These are phyloP conservation scores for Cheilinus undulatus DNA, from an alignment of 2,113 vertebrate genomes.

Conservation along the genomic window DNA sequence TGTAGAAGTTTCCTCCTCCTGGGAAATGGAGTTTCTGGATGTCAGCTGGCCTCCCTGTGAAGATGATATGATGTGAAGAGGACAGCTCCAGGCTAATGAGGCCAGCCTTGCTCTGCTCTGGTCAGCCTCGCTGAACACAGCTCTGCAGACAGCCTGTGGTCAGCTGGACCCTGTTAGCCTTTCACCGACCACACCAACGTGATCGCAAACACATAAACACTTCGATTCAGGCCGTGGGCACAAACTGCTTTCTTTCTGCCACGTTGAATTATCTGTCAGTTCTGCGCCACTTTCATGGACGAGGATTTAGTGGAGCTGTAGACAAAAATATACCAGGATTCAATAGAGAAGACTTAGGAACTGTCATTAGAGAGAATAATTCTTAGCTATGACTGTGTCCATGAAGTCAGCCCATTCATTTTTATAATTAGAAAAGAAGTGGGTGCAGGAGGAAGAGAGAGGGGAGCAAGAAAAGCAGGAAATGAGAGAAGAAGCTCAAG, in stretches of 20 bases:
- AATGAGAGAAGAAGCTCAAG: conserved; percentile 4
- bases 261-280: conserved; percentile 15
- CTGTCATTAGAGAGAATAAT: conserved; percentile 18
- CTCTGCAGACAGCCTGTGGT: conserved; percentile 60
- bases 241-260: conserved; percentile 12
- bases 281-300: conserved; percentile 27
- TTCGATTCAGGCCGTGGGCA: conserved; percentile 3
- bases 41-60: conserved; percentile 55
- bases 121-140: conserved; percentile 61
- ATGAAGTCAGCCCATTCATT: conserved; percentile 30
- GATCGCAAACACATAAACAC: conserved; percentile 47
- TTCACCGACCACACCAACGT: conserved; percentile 50
- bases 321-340: conserved; percentile 20
- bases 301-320: conserved; percentile 17
- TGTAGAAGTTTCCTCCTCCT: conserved; percentile 21
- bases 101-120: conserved; percentile 39
- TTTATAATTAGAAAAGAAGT: conserved; percentile 42
- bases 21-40: conserved; percentile 44
- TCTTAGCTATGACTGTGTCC: conserved; percentile 1
- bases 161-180: conserved; percentile 44
- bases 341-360: conserved; percentile 9
- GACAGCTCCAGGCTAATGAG: conserved; percentile 70
- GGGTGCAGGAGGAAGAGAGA: conserved; percentile 11
- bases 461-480: neutral
- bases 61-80: conserved; percentile 68